Evolutionary conservation across 2,797 vertebrate genomes (phyloP).

Genomic region (Smutsia temminckii): DNA sequence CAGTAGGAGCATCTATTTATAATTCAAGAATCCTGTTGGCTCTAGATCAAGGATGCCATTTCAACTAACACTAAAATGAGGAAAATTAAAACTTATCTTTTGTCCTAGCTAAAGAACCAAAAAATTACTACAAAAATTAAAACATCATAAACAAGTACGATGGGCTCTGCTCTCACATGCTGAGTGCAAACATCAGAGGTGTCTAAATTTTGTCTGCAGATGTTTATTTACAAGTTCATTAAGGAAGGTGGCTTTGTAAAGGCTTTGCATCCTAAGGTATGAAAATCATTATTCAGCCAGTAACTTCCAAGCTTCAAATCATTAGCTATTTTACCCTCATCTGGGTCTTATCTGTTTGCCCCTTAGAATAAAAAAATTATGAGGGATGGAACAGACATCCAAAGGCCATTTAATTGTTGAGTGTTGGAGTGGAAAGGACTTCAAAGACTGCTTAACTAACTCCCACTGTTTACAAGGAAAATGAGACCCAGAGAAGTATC

Average conservation of each 20-base stretch:
- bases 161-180: not conserved
- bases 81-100: slow-evolving; percentile 15
- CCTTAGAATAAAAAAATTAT: slow-evolving; percentile 26
- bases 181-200: not conserved
- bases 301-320: slow-evolving; percentile 30
- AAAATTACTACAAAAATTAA: slow-evolving; percentile 27
- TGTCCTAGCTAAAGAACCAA: not conserved
- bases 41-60: slow-evolving; percentile 39
- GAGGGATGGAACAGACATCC: not conserved
- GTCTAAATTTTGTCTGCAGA: not conserved
- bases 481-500: not conserved
- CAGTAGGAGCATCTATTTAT: slow-evolving; percentile 45
- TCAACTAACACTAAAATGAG: slow-evolving; percentile 44
- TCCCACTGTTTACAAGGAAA: slow-evolving; percentile 21
- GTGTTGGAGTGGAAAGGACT: not conserved
- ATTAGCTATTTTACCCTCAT: slow-evolving; percentile 40
- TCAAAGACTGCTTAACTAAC: slow-evolving; percentile 28
- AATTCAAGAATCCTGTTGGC: slow-evolving; percentile 49
- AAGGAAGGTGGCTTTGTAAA: slow-evolving; percentile 41
- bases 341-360: slow-evolving; percentile 30
- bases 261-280: not conserved
- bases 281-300: slow-evolving; percentile 21
- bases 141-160: not conserved
- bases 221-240: not conserved
- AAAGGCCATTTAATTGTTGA: slow-evolving; percentile 28